These are phyloP conservation scores for Campylorhamphus procurvoides DNA, from an alignment of 2,113 vertebrate genomes.

Conservation along the genomic window DNA sequence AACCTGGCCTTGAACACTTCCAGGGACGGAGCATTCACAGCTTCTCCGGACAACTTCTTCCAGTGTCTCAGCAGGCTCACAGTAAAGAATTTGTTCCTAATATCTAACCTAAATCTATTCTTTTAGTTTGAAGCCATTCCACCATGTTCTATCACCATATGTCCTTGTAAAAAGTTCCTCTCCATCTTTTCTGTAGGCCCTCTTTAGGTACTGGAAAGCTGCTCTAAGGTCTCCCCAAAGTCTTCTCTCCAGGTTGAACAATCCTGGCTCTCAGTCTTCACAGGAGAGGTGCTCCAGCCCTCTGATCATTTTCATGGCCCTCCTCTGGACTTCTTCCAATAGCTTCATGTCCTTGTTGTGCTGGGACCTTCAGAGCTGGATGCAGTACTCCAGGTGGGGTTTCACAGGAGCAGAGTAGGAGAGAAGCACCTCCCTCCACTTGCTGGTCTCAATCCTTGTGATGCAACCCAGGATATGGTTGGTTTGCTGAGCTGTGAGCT, in stretches of 20 bases:
- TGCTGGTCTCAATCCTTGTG: background rate
- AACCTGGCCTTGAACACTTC: background rate
- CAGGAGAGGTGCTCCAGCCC: background rate
- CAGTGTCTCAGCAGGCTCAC: background rate
- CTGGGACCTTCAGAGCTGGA: background rate
- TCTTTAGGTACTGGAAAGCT: background rate
- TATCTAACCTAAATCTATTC: background rate
- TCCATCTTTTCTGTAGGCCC: background rate
- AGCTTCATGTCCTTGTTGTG: background rate
- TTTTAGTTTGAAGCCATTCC: background rate
- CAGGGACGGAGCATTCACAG: background rate
- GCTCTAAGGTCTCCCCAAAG: background rate
- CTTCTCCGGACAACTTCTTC: background rate
- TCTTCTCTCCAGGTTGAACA: background rate
- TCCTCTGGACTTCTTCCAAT: background rate
- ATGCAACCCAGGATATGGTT: background rate
- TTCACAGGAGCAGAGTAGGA: fast-evolving
- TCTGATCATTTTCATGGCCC: background rate
- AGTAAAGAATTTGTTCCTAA: background rate
- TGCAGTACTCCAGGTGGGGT: background rate
- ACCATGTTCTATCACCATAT: background rate
- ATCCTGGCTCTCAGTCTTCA: background rate
- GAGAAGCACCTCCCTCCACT: background rate
- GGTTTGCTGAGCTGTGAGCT: background rate
- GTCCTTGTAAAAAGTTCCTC: background rate